Evolutionary conservation across 2,113 vertebrate species (phyloP).

Genomic region (Gasterosteus nipponicus): DNA sequence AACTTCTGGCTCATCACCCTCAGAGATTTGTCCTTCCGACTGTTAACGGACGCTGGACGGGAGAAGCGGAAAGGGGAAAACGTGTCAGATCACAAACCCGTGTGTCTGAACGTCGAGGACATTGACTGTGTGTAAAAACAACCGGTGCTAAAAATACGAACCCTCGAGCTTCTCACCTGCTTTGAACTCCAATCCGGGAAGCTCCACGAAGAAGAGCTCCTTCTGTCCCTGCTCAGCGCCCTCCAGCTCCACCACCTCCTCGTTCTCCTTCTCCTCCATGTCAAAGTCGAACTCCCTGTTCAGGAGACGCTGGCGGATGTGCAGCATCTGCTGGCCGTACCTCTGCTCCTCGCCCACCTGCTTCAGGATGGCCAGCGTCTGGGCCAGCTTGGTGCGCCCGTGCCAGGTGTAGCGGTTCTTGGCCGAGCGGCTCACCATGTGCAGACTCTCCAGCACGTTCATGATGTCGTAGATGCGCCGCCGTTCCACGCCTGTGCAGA

Average conservation of each 20-base stretch:
- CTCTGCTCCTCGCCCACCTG: slow-evolving; percentile 87
- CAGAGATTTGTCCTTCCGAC: slow-evolving; percentile 96
- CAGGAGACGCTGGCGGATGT: slow-evolving; percentile 85
- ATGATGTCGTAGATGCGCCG: slow-evolving; percentile 97
- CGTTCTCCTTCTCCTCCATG: slow-evolving; percentile 80
- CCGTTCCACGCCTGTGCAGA: slow-evolving; percentile 87
- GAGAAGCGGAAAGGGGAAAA: slow-evolving; percentile 15
- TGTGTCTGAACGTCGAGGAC: background rate
- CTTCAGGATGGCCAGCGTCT: slow-evolving; percentile 89
- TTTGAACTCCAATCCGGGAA: slow-evolving; percentile 90
- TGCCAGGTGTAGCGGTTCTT: slow-evolving; percentile 97
- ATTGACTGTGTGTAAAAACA: background rate
- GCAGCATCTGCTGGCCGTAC: slow-evolving; percentile 89
- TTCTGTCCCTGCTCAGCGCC: slow-evolving; percentile 72
- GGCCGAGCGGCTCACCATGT: slow-evolving; percentile 96
- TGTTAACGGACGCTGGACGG: slow-evolving; percentile 88
- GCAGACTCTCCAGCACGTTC: slow-evolving; percentile 95
- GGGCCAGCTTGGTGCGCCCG: slow-evolving; percentile 86
- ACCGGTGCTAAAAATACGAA: background rate
- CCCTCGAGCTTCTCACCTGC: slow-evolving; percentile 81
- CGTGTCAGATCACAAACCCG: background rate
- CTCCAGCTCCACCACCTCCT: slow-evolving; percentile 52
- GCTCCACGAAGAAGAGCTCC: slow-evolving; percentile 88
- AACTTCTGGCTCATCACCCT: slow-evolving; percentile 99
- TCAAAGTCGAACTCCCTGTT: slow-evolving; percentile 83